phyloP scores from a whole-genome alignment of 2,797 vertebrate species.

The Peromyscus nudipes region DNA sequence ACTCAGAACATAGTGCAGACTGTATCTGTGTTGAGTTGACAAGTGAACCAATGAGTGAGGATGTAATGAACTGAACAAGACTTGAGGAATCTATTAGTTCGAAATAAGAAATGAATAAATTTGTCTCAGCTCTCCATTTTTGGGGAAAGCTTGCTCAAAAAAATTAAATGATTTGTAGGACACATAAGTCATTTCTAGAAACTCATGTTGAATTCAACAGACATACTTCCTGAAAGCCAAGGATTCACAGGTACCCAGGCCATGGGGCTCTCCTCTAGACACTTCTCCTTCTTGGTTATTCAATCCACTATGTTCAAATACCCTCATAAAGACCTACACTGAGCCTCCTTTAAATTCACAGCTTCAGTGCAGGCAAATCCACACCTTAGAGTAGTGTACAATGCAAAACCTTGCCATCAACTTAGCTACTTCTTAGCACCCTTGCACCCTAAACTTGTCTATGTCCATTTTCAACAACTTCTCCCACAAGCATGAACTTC shows the following conservation, averaged over 20 bases:
- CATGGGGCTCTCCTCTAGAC: background rate
- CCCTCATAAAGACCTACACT: background rate
- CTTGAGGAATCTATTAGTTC: background rate
- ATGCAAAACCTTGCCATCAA: constrained; percentile 39
- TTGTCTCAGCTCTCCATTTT: background rate
- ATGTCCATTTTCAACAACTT: background rate
- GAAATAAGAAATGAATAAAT: constrained; percentile 31
- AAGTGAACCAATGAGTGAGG: constrained; percentile 4
- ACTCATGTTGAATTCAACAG: background rate
- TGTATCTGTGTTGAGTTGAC: background rate
- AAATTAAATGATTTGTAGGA: background rate
- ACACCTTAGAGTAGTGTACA: background rate
- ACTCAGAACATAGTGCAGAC: background rate
- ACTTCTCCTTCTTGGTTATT: background rate
- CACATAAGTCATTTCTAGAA: background rate
- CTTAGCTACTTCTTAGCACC: background rate
- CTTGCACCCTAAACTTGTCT: background rate
- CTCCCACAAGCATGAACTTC: background rate
- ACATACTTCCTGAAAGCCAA: background rate
- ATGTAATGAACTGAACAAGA: background rate
- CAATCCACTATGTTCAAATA: background rate
- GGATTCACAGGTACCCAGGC: too few species aligned
- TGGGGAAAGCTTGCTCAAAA: constrained; percentile 52
- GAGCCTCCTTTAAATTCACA: background rate
- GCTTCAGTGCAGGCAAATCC: constrained; percentile 28